phyloP scores from a whole-genome alignment of 2,113 vertebrate species.

The Brachypteracias leptosomus region DNA sequence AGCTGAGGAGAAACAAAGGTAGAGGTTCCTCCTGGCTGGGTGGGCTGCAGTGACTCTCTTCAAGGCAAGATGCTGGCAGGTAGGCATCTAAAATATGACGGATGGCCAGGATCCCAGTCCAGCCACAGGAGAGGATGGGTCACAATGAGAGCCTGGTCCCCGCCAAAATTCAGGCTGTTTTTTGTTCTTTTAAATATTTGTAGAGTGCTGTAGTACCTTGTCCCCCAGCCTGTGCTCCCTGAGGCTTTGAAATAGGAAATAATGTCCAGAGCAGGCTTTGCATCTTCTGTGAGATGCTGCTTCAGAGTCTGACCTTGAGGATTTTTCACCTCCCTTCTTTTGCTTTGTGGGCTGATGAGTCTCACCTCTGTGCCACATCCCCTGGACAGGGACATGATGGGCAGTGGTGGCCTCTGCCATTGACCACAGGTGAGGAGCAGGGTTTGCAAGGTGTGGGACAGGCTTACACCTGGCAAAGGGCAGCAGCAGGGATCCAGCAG shows the following conservation, averaged over 20 bases:
- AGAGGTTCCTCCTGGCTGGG: background rate
- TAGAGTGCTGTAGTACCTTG: background rate
- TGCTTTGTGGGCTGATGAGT: background rate
- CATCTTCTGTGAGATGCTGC: background rate
- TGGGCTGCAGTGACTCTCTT: background rate
- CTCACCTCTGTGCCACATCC: accelerated
- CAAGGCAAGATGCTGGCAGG: background rate
- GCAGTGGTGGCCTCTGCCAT: background rate
- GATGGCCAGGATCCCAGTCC: conserved; percentile 14
- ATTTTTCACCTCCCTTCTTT: background rate
- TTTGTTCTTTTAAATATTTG: background rate
- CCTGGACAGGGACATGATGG: background rate
- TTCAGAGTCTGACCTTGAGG: background rate
- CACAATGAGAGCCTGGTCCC: background rate
- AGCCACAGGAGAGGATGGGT: background rate
- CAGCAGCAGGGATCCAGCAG: no score
- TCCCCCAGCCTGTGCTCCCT: background rate
- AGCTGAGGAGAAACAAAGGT: background rate
- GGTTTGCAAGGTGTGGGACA: background rate
- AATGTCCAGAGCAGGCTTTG: conserved; percentile 27
- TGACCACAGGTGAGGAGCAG: background rate
- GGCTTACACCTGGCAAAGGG: background rate
- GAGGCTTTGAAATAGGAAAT: conserved; percentile 43
- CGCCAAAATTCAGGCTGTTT: background rate
- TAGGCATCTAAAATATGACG: background rate